Conservation (phyloP, 2,797 vertebrate genomes). For the Masticophis lateralis region DNA sequence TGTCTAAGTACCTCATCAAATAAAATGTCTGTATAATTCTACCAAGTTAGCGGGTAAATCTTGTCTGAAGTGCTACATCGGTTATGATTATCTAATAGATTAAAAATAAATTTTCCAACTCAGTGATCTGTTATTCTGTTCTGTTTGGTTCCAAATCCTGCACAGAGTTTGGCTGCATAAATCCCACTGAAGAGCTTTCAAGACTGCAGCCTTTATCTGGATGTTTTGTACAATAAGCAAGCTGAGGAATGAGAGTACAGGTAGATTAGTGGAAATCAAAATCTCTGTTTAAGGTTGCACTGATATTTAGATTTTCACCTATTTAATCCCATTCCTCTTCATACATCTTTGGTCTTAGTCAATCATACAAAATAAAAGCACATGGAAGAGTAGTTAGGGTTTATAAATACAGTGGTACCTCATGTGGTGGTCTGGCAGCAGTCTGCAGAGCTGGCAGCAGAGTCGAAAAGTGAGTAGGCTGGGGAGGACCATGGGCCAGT, state of each 20-base stretch:
- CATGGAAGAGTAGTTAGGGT: neutral
- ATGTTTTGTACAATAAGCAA: neutral
- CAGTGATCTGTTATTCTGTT: constrained; percentile 16
- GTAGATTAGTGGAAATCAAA: neutral
- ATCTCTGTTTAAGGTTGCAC: neutral
- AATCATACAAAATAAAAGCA: neutral
- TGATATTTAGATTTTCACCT: neutral
- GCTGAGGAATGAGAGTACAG: neutral
- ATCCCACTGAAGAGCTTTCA: neutral
- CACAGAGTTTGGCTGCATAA: neutral
- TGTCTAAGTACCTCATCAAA: constrained; percentile 35
- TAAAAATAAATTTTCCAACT: constrained; percentile 33
- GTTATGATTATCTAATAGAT: constrained; percentile 20
- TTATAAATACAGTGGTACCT: neutral
- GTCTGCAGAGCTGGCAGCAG: too few relatives aligned
- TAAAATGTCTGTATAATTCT: constrained; percentile 36
- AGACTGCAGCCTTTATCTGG: neutral
- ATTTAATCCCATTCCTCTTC: neutral
- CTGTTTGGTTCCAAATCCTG: neutral
- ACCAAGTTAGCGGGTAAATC: constrained; percentile 29
- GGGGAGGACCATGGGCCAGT: too few relatives aligned
- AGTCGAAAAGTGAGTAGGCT: too few relatives aligned
- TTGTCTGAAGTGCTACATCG: constrained; percentile 25
- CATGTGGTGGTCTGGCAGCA: too few relatives aligned
- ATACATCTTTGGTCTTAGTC: neutral